Conservation (phyloP, 2,113 vertebrate genomes). For the Oxyruncus cristatus region DNA sequence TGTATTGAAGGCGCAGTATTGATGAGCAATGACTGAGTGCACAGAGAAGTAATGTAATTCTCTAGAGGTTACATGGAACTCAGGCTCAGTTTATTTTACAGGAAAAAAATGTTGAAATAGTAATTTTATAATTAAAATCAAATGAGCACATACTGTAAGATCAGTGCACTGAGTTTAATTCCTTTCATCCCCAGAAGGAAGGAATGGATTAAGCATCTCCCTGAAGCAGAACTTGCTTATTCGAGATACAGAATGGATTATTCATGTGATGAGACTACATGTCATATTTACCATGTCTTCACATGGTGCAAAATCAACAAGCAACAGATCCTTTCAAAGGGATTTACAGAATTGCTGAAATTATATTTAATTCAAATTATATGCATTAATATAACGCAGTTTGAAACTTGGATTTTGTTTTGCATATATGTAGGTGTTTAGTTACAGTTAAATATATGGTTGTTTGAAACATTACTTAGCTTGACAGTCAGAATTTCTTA, state of each 20-base stretch:
- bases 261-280: constrained; percentile 61
- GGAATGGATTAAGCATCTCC: constrained; percentile 59
- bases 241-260: constrained; percentile 64
- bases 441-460: not conserved
- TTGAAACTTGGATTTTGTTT: constrained; percentile 10
- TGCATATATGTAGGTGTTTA: not conserved
- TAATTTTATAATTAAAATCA: constrained; percentile 61
- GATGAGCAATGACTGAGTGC: not conserved
- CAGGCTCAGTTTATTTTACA: constrained; percentile 34
- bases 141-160: constrained; percentile 61
- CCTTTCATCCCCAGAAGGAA: constrained; percentile 59
- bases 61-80: not conserved
- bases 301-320: constrained; percentile 39
- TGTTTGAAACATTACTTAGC: not conserved
- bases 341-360: constrained; percentile 38
- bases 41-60: not conserved
- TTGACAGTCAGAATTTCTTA: not conserved
- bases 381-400: not conserved
- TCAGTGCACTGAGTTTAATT: constrained; percentile 48
- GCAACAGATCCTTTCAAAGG: constrained; percentile 29
- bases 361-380: constrained; percentile 25
- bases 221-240: constrained; percentile 52
- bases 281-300: constrained; percentile 64
- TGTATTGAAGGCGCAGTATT: not conserved
- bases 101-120: constrained; percentile 16